Evolutionary conservation across 2,797 vertebrate genomes (phyloP), one percentile per base, ranked within the genome.

Genomic region (Typhlichthys eigenmanni): DNA sequence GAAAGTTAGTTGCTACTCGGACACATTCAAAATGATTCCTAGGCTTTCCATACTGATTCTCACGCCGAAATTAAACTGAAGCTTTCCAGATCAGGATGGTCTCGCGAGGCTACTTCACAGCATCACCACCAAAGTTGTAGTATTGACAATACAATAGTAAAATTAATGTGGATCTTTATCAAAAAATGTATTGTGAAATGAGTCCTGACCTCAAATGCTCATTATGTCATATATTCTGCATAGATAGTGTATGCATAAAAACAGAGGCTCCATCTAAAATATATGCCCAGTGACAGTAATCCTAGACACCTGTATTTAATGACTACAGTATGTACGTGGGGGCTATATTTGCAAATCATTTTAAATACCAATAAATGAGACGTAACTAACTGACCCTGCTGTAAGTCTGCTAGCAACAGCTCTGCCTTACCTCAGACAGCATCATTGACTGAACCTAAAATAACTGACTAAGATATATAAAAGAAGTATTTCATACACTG

Each of bases 261-360:
- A 66, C 58, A 74, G 58, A 74, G 54, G 48, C 63, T 72, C 38
- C 14, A 62, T 78, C 47, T 19, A 10, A 72, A 75, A 79, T 75
- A 80, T 66, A 73, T 60, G 1, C 57, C 45, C 62, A 0, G 3
- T 17, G 47, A 72, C 72, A 55, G 71, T 77, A 76, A 80, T 75
- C 61, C 8, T 43, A 80, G 74, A 62, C 82, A 81, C 75, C 74
- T 80, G 74, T 69, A 68, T 91, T 89, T 85, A 87, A 89, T 89
- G 81, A 87, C 85, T 86, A 24, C 24, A 24, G 24, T 24, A 85
- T 89, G 85, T 80, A 89, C 86, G 74, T 29, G 57, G 71, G 48
- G 71, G 82, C 69, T 62, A 68, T 76, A 90, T 90, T 90, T 89
- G 87, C 90, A 90, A 91, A 90, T 91, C 89, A 91, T 87, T 87